Conservation (phyloP, 2,113 vertebrate species). For the Boulengeromyrus knoepffleri region DNA sequence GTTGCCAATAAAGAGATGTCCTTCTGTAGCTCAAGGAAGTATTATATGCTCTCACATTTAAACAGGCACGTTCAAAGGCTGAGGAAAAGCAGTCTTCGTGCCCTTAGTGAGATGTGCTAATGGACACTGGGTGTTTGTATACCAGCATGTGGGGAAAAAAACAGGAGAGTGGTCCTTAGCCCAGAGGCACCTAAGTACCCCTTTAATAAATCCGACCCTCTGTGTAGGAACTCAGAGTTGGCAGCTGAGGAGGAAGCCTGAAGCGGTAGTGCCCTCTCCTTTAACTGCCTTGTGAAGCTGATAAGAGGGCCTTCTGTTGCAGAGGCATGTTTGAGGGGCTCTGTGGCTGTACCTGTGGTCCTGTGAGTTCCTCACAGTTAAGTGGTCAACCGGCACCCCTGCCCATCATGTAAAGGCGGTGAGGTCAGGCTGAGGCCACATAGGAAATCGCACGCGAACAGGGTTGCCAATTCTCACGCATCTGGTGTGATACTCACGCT, state of each 20-base stretch:
- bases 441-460: neutral
- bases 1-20: neutral
- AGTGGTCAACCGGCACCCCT: neutral
- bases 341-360: neutral
- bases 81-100: neutral
- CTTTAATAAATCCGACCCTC: neutral
- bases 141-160: neutral
- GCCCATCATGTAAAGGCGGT: neutral
- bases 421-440: neutral
- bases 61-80: neutral
- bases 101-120: neutral
- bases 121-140: slow-evolving; percentile 1
- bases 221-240: neutral
- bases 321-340: neutral
- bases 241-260: neutral
- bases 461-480: neutral
- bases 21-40: neutral
- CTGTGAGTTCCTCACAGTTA: neutral
- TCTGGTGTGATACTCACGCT: neutral
- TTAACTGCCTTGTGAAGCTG: neutral
- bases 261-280: neutral
- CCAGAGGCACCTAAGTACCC: neutral
- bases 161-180: neutral
- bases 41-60: neutral
- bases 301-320: neutral